These are phyloP conservation scores for Aproaerema taeniolella DNA, from an alignment of 2,888 invertebrate genomes.

Conservation along the genomic window DNA sequence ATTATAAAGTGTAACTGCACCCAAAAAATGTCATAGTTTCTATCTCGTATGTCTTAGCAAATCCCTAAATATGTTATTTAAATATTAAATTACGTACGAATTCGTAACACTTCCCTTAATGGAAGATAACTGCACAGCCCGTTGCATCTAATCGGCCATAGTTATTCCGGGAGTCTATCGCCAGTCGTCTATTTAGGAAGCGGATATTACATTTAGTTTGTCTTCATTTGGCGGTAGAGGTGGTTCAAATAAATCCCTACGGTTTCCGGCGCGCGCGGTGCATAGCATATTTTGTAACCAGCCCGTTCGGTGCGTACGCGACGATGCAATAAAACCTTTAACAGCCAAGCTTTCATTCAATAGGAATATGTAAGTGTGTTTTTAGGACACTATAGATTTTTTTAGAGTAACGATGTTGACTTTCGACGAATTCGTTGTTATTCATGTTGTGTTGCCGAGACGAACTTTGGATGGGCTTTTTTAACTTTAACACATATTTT, in stretches of 20 bases:
- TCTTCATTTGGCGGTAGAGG: conserved; percentile 74
- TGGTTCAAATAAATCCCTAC: conserved; percentile 69
- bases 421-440: conserved; percentile 7
- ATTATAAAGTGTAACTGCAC: no score
- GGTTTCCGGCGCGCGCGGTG: conserved; percentile 64
- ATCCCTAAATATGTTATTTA: no score
- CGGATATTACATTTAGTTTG: conserved; percentile 76
- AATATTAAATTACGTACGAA: no score
- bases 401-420: conserved; percentile 10
- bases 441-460: no score
- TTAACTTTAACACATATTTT: no score
- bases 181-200: conserved; percentile 77
- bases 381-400: conserved; percentile 35
- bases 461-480: no score
- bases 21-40: no score
- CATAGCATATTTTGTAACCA: conserved; percentile 71
- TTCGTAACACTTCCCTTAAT: no score
- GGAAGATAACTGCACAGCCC: no score
- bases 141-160: conserved; percentile 65
- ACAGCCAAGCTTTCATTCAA: conserved; percentile 59
- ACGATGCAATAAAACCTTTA: conserved; percentile 60
- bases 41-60: no score
- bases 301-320: conserved; percentile 48
- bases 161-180: conserved; percentile 72
- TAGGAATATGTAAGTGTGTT: conserved; percentile 50